A percentile compares a stretch with the other conserved stretches of the same genome.
Conservation (phyloP, 2,113 vertebrate genomes). For the Pterocles orientalis region DNA sequence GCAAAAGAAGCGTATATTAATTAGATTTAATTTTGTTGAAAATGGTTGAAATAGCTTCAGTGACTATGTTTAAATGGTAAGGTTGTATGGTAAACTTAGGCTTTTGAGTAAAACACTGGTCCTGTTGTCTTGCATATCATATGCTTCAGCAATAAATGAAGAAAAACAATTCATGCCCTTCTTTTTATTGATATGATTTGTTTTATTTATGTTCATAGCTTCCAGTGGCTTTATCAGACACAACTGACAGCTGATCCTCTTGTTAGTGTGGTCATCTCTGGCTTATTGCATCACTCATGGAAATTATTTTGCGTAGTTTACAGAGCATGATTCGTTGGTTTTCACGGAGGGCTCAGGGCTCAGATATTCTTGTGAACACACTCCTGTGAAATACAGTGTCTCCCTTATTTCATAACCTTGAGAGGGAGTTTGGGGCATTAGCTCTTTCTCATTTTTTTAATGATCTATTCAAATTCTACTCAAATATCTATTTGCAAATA, state of each 20-base stretch:
- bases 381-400: rapidly evolving
- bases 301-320: not conserved
- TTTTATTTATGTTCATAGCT: not conserved
- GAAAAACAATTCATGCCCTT: not conserved
- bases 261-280: not conserved
- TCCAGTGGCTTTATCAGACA: not conserved
- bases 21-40: not conserved
- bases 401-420: not conserved
- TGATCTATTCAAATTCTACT: not conserved
- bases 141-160: not conserved
- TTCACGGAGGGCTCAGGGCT: not conserved
- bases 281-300: not conserved
- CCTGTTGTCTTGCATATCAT: not conserved
- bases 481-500: not conserved
- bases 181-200: not conserved
- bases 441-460: not conserved
- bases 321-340: not conserved
- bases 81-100: not conserved
- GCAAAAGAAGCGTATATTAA: not conserved
- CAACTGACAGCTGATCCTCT: not conserved
- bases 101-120: not conserved
- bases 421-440: not conserved
- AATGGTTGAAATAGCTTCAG: not conserved
- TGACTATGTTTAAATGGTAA: not conserved
- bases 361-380: not conserved